These are phyloP conservation scores for Clunio marinus DNA, from an alignment of 2,888 invertebrate species.

Conservation along the genomic window DNA sequence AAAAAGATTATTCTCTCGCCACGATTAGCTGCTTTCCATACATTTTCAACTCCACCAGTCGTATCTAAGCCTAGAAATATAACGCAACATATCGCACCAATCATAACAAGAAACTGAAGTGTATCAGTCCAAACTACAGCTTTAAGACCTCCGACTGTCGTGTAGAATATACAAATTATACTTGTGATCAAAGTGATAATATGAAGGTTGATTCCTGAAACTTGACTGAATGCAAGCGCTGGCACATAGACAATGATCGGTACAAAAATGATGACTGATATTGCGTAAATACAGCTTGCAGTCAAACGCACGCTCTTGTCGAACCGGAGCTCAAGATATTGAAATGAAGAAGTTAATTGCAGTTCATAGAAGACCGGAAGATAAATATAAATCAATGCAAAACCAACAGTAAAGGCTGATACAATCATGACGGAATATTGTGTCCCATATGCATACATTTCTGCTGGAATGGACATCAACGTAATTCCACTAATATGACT, in stretches of 20 bases:
- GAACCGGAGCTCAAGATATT: slow-evolving; percentile 63
- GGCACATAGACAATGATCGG: slow-evolving; percentile 57
- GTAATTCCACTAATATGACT: slow-evolving; percentile 73
- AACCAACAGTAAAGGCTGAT: slow-evolving; percentile 48
- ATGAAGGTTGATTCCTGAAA: slow-evolving; percentile 64
- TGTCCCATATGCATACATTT: slow-evolving; percentile 68
- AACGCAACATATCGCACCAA: slow-evolving; percentile 55
- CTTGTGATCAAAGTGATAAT: slow-evolving; percentile 64
- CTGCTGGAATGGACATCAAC: slow-evolving; percentile 68
- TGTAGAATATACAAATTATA: slow-evolving; percentile 69
- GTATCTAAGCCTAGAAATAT: slow-evolving; percentile 57
- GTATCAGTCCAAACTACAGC: slow-evolving; percentile 64
- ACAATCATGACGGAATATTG: slow-evolving; percentile 56
- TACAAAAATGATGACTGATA: slow-evolving; percentile 57
- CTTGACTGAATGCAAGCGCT: slow-evolving; percentile 51
- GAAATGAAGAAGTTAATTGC: slow-evolving; percentile 65
- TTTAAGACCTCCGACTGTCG: slow-evolving; percentile 58
- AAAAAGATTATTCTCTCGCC: slow-evolving; percentile 59
- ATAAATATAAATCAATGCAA: slow-evolving; percentile 46
- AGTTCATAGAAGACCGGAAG: slow-evolving; percentile 67
- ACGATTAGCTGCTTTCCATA: slow-evolving; percentile 57
- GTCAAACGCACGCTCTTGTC: slow-evolving; percentile 58
- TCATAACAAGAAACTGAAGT: slow-evolving; percentile 57
- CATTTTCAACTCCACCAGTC: slow-evolving; percentile 56
- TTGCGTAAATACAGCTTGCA: slow-evolving; percentile 58